Conservation (phyloP, 2,888 invertebrate genomes). For the Kryphioiulus occultus region DNA sequence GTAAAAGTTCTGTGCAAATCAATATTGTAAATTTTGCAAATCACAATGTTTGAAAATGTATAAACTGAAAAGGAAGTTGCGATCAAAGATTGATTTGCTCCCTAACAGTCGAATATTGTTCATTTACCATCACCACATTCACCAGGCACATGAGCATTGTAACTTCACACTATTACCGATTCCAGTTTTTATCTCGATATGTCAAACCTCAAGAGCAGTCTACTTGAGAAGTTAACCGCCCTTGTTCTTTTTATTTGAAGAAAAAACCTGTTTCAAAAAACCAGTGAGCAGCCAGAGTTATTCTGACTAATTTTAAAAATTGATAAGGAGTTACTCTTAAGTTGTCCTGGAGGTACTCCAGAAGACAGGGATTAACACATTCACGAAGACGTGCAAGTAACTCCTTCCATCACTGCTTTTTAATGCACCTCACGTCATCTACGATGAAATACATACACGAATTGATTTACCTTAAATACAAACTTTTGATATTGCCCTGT, state of each 20-base stretch:
- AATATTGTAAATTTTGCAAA: too few species aligned
- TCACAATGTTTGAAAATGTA: too few species aligned
- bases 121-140: too few species aligned
- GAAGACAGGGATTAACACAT: background rate
- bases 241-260: background rate
- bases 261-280: conserved; percentile 1
- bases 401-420: background rate
- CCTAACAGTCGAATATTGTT: too few species aligned
- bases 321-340: background rate
- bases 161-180: background rate
- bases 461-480: background rate
- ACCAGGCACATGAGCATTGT: too few species aligned
- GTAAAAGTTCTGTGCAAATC: too few species aligned
- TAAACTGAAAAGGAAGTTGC: too few species aligned
- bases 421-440: background rate
- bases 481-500: background rate
- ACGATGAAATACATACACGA: background rate
- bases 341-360: background rate
- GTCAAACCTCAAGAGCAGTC: background rate
- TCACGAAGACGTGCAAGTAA: background rate
- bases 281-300: background rate
- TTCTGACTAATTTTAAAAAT: background rate
- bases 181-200: background rate
- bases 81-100: too few species aligned
- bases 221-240: background rate